A percentile compares a stretch with the other conserved stretches of the same genome.
Conservation (phyloP, 2,888 invertebrate genomes). For the Scotopteryx bipunctaria region DNA sequence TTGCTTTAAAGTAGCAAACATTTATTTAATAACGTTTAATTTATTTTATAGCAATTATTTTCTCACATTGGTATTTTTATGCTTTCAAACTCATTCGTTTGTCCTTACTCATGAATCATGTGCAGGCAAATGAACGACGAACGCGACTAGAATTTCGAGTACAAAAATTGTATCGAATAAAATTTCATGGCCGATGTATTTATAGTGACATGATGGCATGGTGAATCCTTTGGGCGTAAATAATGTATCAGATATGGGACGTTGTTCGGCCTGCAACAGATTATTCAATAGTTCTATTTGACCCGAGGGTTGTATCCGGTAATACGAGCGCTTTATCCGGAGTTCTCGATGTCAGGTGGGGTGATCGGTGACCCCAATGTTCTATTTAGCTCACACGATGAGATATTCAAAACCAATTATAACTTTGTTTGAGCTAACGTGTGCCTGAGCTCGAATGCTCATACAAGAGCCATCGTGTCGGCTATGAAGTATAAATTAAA, state of each 20-base stretch:
- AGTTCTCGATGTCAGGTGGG: slow-evolving; percentile 48
- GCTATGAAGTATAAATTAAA: slow-evolving; percentile 5
- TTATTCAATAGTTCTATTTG: slow-evolving; percentile 8
- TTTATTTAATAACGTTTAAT: too few relatives aligned
- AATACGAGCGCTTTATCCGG: slow-evolving; percentile 48
- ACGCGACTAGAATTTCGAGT: slow-evolving; percentile 36
- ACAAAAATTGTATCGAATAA: slow-evolving; percentile 40
- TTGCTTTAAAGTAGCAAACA: too few relatives aligned
- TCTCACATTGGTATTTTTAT: slow-evolving; percentile 12
- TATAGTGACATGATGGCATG: slow-evolving; percentile 34
- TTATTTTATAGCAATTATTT: slow-evolving; percentile 9
- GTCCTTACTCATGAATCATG: slow-evolving; percentile 41
- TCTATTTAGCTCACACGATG: slow-evolving; percentile 39
- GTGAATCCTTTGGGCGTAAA: slow-evolving; percentile 51
- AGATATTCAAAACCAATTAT: slow-evolving; percentile 40
- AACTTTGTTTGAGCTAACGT: slow-evolving; percentile 17
- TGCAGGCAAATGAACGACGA: slow-evolving; percentile 33
- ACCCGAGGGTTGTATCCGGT: slow-evolving; percentile 42
- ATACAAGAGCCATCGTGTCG: slow-evolving; percentile 4
- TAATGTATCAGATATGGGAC: slow-evolving; percentile 57
- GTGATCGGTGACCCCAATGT: slow-evolving; percentile 50
- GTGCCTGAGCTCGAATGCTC: slow-evolving; percentile 9
- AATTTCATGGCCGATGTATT: slow-evolving; percentile 31
- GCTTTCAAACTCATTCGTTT: slow-evolving; percentile 24
- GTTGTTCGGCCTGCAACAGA: slow-evolving; percentile 47